Evolutionary conservation across 2,888 invertebrate species (phyloP), one percentile per base, ranked within the genome.

Genomic region (Ichneumoninae sp.): DNA sequence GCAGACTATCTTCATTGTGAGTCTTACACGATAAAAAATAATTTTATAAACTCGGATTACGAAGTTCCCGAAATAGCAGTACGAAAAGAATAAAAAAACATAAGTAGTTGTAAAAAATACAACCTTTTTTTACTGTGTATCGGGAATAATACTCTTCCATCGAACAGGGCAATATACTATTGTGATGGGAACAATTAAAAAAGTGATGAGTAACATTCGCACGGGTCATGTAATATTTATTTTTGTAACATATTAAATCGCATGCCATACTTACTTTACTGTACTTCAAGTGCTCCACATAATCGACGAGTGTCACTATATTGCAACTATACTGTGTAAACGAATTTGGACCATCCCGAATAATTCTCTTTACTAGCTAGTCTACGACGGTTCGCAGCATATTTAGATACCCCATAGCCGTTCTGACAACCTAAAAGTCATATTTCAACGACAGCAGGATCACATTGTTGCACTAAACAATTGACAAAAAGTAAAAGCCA

Each of bases 371-470:
- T 13, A 30, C 3, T 16, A 10, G 13, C 33, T 40, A 75, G 65
- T 75, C 50, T 50, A 75, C 65, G 13, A 75, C 65, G 1, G 74
- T 44, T 7, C 74, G 74, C 3, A 75, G 10, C 65, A 62, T 70
- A 69, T 70, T 70, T 26, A 47, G 36, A 60, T 71, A 44, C 3
- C 62, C 54, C 50, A 77, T 3, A 2, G 50, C 71, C 1, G 68
- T 74, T 36, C 33, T 75, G 47, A 75, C 62, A 10, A 65, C 74
- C 74, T 75, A 30, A 30, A 74, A 74, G n/a, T 44, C 16, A 3
- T 30, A 26, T 57, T 1, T 1, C 13, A 57, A 8, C 4, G 4
- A 5, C 1, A 26, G 1, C 22, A 22, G 3, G 4, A 47, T 0
- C 44, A 1, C 44, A 16, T 4, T 47, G 44, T 3, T 16, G 44